phyloP scores from a whole-genome alignment of 2,888 invertebrate species.

The Auanema freiburgensis region DNA sequence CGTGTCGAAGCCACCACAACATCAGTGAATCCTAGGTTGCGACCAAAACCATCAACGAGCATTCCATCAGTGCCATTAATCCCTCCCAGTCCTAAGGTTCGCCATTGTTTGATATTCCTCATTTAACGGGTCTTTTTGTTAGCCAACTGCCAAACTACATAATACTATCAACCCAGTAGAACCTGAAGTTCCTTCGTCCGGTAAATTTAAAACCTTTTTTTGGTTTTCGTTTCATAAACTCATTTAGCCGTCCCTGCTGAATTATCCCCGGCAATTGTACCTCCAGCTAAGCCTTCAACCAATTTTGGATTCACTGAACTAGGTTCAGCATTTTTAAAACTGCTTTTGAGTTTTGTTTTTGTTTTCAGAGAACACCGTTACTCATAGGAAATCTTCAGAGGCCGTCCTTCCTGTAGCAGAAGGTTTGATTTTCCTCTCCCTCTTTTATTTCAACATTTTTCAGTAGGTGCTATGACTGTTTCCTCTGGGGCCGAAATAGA shows the following conservation, averaged over 20 bases:
- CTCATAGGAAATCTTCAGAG: neutral
- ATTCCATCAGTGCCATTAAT: constrained; percentile 17
- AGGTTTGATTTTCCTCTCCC: constrained; percentile 4
- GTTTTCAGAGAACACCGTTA: neutral
- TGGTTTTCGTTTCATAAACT: neutral
- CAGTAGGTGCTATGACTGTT: neutral
- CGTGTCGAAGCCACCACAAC: constrained; percentile 38
- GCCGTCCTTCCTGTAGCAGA: constrained; percentile 1
- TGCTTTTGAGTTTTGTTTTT: neutral
- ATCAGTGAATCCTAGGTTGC: constrained; percentile 61
- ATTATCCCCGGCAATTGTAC: neutral
- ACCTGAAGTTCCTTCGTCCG: neutral
- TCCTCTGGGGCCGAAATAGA: neutral
- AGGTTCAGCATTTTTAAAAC: constrained; percentile 19
- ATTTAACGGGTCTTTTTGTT: neutral
- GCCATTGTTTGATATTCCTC: neutral
- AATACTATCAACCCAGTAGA: neutral
- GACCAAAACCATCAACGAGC: constrained; percentile 54
- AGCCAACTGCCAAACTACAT: neutral
- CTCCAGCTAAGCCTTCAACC: neutral
- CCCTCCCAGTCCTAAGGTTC: constrained; percentile 18
- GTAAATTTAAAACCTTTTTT: neutral
- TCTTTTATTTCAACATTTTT: neutral
- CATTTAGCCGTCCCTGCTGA: constrained; percentile 1
- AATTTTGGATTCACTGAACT: constrained; percentile 37